Base-by-base conservation (phyloP, 30 jellyfish, hydroid and myxozoan genomes). In the Turritopsis dohrnii region DNA sequence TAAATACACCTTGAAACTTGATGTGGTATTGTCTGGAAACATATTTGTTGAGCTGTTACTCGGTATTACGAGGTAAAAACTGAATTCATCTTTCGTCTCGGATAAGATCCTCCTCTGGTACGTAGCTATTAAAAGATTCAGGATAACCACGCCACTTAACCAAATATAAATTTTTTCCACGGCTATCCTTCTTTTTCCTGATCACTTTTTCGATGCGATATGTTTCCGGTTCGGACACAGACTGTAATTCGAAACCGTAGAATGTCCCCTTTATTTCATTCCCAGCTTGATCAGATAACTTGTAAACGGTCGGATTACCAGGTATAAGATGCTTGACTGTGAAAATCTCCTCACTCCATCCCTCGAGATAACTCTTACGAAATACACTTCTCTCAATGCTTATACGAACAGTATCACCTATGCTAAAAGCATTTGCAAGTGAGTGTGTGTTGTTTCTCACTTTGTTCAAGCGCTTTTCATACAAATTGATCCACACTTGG, bases 281-380 rank as follows among this genome's bases (percentile, higher is more conserved):
- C n/a, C n/a, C n/a, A n/a, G n/a, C n/a, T n/a, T n/a, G n/a, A n/a
- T n/a, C n/a, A n/a, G n/a, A n/a, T n/a, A n/a, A n/a, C n/a, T n/a
- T n/a, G n/a, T n/a, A n/a, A n/a, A n/a, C n/a, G n/a, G n/a, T n/a
- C n/a, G n/a, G n/a, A n/a, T n/a, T n/a, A n/a, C n/a, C n/a, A n/a
- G n/a, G 52, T 29, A 1, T 24, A 28, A 18, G 8, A 7, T 75
- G 60, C 27, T 60, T 27, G 8, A 84, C 82, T n/a, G 72, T 66
- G 74, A 84, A 84, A 54, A 84, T 24, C 52, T 84, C 91, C 66
- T 86, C 94, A 66, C 84, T 86, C 90, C 94, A 80, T 28, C 89
- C 54, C 27, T 66, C 86, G 27, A 72, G 72, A 66, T 80, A 86
- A 21, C 94, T 90, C 72, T 79, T 85, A 20, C n/a, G n/a, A n/a